Evolutionary conservation across 2,113 vertebrate genomes (phyloP).

Genomic region (Cyprinodon tularosa): DNA sequence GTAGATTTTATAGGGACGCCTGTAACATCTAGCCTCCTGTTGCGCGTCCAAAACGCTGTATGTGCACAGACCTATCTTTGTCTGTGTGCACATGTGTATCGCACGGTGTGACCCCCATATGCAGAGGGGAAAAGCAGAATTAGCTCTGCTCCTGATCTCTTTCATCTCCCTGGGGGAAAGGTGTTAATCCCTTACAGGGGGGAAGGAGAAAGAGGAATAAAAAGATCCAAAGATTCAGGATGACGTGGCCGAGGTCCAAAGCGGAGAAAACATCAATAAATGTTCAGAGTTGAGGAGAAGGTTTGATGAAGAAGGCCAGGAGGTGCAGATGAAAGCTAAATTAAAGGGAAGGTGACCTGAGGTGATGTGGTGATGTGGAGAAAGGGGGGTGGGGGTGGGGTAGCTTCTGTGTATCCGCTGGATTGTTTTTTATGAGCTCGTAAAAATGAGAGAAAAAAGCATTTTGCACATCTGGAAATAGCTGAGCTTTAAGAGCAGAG

Average conservation of each 20-base stretch:
- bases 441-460: conserved; percentile 50
- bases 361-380: conserved; percentile 22
- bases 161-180: conserved; percentile 72
- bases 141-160: conserved; percentile 38
- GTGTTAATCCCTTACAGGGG: conserved; percentile 61
- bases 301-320: conserved; percentile 1
- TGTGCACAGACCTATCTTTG: conserved; percentile 19
- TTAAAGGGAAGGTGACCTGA: conserved; percentile 35
- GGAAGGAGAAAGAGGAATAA: conserved; percentile 20
- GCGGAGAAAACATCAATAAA: conserved; percentile 31
- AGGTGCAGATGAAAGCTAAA: conserved; percentile 28
- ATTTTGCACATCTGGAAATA: conserved; percentile 74
- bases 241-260: conserved; percentile 20
- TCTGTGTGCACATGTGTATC: not conserved
- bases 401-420: conserved; percentile 61
- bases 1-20: conserved; percentile 73
- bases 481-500: conserved; percentile 46
- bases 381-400: conserved; percentile 10
- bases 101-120: conserved; percentile 41
- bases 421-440: conserved; percentile 60
- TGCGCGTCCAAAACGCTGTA: conserved; percentile 39
- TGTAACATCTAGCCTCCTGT: conserved; percentile 48
- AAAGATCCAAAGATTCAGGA: conserved; percentile 21
- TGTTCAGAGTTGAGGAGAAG: conserved; percentile 4
- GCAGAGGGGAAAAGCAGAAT: conserved; percentile 43